Evolutionary conservation across 2,797 vertebrate species (phyloP).

Genomic region (Glossophaga mutica): DNA sequence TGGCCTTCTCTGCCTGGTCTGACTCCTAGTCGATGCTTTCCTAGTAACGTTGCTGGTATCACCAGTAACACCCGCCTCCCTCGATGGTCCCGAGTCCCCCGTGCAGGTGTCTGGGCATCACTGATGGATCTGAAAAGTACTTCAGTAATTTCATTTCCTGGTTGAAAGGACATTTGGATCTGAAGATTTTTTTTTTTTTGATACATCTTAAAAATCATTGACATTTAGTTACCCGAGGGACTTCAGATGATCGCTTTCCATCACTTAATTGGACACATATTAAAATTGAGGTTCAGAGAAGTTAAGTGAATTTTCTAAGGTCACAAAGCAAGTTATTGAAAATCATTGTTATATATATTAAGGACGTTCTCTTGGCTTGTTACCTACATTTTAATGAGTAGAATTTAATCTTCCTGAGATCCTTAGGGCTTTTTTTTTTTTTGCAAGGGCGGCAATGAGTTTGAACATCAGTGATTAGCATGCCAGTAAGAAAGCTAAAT

Average conservation of each 20-base stretch:
- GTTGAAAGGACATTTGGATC: background rate
- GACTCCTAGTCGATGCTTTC: background rate
- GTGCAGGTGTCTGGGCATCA: background rate
- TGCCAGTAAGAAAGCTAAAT: background rate
- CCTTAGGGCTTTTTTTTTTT: background rate
- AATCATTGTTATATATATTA: conserved; percentile 20
- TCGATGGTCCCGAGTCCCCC: background rate
- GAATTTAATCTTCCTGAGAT: conserved; percentile 38
- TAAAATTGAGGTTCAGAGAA: conserved; percentile 48
- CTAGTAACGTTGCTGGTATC: background rate
- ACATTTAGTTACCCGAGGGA: background rate
- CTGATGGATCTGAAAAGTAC: background rate
- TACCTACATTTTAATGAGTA: background rate
- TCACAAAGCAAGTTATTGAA: conserved; percentile 53
- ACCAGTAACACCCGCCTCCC: background rate
- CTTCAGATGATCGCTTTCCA: background rate
- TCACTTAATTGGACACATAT: conserved; percentile 27
- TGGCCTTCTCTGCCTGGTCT: background rate
- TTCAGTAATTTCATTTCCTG: conserved; percentile 36
- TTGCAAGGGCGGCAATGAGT: background rate
- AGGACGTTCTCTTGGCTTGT: conserved; percentile 38
- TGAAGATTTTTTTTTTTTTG: background rate
- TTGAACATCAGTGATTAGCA: background rate
- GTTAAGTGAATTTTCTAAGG: conserved; percentile 59
- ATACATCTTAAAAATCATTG: background rate